Percentiles rank a stretch among this genome's conserved stretches.
Evolutionary conservation across 1,140 invertebrate genomes (phyloP).

Genomic region (Bombus fervidus): DNA sequence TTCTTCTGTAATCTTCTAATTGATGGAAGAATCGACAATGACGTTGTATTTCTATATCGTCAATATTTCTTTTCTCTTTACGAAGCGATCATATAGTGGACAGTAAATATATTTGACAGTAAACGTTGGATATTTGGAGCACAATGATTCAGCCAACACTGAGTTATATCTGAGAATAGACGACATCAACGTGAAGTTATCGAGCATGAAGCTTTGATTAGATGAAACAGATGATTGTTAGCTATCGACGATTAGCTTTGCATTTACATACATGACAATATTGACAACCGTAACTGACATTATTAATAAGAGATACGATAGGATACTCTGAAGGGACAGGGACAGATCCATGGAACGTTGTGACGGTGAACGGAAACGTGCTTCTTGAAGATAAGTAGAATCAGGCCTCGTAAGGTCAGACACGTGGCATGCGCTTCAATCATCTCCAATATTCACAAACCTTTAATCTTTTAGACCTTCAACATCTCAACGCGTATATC

Average conservation of each 20-base stretch:
- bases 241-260: neutral
- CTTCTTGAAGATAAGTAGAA: neutral
- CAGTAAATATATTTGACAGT: no score
- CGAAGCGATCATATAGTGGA: no score
- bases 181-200: neutral
- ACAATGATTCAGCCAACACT: no score
- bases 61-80: no score
- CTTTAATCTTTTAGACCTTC: neutral
- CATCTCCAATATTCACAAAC: neutral
- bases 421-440: neutral
- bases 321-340: neutral
- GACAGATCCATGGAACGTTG: neutral
- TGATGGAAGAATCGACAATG: no score
- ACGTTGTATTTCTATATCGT: no score
- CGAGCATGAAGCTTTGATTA: neutral
- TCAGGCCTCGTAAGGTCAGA: conserved; percentile 8
- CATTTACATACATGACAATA: neutral
- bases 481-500: neutral
- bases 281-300: neutral
- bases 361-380: neutral
- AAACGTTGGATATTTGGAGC: no score
- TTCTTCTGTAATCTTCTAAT: no score
- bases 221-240: neutral
- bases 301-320: neutral
- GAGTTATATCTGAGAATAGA: neutral